phyloP scores from a whole-genome alignment of 1,140 invertebrate species.

The Triops longicaudatus region DNA sequence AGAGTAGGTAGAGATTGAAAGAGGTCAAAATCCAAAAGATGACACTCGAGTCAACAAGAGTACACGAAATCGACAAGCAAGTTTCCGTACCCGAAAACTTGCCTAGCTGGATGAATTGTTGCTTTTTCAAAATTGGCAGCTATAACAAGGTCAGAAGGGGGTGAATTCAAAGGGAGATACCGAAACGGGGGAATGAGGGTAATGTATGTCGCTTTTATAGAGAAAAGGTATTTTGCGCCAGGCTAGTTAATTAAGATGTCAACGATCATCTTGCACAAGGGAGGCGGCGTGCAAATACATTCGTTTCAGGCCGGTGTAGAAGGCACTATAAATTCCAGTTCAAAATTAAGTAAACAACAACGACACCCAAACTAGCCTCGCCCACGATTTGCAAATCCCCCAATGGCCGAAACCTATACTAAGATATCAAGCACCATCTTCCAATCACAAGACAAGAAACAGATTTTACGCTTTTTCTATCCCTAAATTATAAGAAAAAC shows the following conservation, averaged over 20 bases:
- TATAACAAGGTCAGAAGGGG: constrained; percentile 18
- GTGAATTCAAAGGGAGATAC: constrained; percentile 2
- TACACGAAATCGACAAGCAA: constrained; percentile 7
- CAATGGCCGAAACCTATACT: constrained; percentile 2
- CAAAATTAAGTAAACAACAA: constrained; percentile 16
- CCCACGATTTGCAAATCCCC: constrained; percentile 2
- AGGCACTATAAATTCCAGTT: constrained; percentile 1
- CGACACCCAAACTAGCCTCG: constrained; percentile 12
- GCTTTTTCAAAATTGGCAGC: constrained; percentile 14
- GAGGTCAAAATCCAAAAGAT: not conserved
- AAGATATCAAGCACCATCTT: not conserved
- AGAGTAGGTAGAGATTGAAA: not conserved
- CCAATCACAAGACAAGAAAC: not conserved
- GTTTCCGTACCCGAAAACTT: not conserved
- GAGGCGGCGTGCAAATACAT: constrained; percentile 14
- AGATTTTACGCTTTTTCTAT: not conserved
- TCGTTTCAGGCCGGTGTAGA: constrained; percentile 10
- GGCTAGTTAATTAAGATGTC: constrained; percentile 12
- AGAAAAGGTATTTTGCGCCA: not conserved
- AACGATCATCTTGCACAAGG: constrained; percentile 1
- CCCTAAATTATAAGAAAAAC: too few relatives aligned
- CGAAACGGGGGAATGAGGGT: constrained; percentile 7
- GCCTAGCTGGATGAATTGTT: constrained; percentile 17
- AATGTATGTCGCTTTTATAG: not conserved
- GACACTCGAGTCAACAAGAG: not conserved